phyloP scores from a whole-genome alignment of 2,797 vertebrate species.

The Setipinna tenuifilis region DNA sequence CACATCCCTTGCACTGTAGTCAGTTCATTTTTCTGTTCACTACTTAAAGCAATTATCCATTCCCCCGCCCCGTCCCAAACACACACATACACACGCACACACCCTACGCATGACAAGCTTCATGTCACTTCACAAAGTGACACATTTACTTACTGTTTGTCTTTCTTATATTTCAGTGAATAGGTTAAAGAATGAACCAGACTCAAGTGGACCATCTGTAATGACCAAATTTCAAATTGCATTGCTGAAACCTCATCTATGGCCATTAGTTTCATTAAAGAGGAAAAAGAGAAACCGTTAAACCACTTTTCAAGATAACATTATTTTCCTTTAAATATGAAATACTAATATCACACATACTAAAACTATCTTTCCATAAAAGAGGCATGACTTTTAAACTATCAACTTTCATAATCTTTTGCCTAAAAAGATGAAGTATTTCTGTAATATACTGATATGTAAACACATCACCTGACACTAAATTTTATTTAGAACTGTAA shows the following conservation, averaged over 20 bases:
- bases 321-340: neutral
- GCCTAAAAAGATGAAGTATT: neutral
- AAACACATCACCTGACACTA: neutral
- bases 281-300: neutral
- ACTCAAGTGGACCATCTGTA: neutral
- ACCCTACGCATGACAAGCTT: neutral
- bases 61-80: neutral
- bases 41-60: neutral
- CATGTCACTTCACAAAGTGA: neutral
- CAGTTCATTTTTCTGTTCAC: neutral
- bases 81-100: neutral
- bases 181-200: neutral
- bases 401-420: neutral
- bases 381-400: neutral
- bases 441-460: neutral
- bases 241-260: neutral
- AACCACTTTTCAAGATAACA: neutral
- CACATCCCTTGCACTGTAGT: neutral
- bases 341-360: constrained; percentile 14
- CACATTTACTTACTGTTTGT: neutral
- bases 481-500: constrained; percentile 7
- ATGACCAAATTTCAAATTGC: neutral
- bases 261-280: neutral
- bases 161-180: neutral
- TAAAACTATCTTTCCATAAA: constrained; percentile 7